Conservation (phyloP, 1,140 invertebrate species). For the Cotesia typhae region DNA sequence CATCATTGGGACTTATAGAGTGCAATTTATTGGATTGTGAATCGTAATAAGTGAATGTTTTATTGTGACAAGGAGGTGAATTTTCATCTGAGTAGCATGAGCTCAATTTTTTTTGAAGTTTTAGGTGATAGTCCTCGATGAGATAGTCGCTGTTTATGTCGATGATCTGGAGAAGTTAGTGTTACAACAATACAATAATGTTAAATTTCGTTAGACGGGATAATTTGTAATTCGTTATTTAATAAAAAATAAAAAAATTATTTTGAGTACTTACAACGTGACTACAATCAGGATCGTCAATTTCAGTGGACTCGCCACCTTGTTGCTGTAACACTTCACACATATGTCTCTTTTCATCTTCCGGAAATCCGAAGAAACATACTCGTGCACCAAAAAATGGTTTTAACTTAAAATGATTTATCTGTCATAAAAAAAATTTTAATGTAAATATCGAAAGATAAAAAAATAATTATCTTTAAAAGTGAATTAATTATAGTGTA, state of each 20-base stretch:
- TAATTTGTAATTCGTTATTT: not conserved
- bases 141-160: slow-evolving; percentile 49
- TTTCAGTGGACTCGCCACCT: slow-evolving; percentile 78
- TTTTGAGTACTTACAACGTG: slow-evolving; percentile 82
- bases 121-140: slow-evolving; percentile 43
- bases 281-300: slow-evolving; percentile 84
- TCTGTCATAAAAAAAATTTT: slow-evolving; percentile 42
- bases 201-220: slow-evolving; percentile 22
- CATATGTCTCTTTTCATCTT: slow-evolving; percentile 91
- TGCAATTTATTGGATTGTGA: slow-evolving; percentile 39
- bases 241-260: not conserved
- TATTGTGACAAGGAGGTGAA: slow-evolving; percentile 35
- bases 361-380: slow-evolving; percentile 88
- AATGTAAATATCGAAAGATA: too few species aligned
- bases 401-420: slow-evolving; percentile 75
- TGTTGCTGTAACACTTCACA: slow-evolving; percentile 85
- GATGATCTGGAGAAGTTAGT: slow-evolving; percentile 49
- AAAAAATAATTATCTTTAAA: too few species aligned
- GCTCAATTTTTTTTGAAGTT: slow-evolving; percentile 37
- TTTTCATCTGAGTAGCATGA: not conserved
- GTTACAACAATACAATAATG: slow-evolving; percentile 20
- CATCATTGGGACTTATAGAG: not conserved
- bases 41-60: slow-evolving; percentile 50
- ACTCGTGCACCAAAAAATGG: slow-evolving; percentile 88
- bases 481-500: too few species aligned